Evolutionary conservation across 2,888 invertebrate genomes (phyloP), one percentile per base, ranked within the genome.

Genomic region (Ctena decussata): DNA sequence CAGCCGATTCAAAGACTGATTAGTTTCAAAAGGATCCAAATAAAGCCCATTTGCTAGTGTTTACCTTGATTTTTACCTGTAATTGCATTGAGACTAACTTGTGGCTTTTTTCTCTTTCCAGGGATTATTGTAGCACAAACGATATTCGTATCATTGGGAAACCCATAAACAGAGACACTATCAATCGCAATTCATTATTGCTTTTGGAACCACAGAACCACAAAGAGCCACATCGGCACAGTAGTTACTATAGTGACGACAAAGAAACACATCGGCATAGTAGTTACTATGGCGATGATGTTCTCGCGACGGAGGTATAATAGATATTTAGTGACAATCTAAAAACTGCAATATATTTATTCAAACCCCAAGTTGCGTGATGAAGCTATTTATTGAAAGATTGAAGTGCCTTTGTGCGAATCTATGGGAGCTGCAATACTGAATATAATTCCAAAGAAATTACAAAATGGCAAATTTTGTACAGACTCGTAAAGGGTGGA

Each of bases 231-330:
- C 89, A 89, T 71, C 86, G 83, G 74, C 65, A 65, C 35, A 65
- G 35, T n/a, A 65, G 65, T 65, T 65, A 65, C 65, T 65, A 65
- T 35, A 30, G 65, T 35, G 65, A 65, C 15, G 65, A 65, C 11
- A 65, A 18, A 65, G 89, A 87, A 46, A 79, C 89, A 74, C 87
- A 89, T 76, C 80, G 84, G 78, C 90, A 87, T 89, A 90, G 90
- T 88, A 90, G 85, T 89, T 90, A 89, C 85, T 91, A 92, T 83
- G 84, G 89, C 44, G 92, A 91, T 32, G 92, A 91, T 79, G 91
- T 92, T 73, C 85, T 93, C 32, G 93, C 93, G 69, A 93, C 93
- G 78, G 93, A 92, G 86, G 93, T 93, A 27, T 93, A 92, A 85
- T 89, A 74, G 6, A 46, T 57, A 24, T 2, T 35, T 65, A 65